phyloP scores from a whole-genome alignment of 2,113 vertebrate genomes.

The Sprattus sprattus region DNA sequence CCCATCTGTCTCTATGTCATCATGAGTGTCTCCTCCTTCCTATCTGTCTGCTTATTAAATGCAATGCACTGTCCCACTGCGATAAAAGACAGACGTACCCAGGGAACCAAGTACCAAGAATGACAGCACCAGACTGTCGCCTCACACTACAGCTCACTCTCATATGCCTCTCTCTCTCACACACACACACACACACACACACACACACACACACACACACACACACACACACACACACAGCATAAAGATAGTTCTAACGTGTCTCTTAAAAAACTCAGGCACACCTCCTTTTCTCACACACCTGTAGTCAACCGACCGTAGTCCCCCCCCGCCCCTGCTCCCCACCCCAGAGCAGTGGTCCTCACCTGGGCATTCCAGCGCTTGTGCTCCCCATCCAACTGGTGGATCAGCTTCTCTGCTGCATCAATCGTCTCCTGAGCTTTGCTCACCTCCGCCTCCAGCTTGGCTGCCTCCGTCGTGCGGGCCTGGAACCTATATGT shows the following conservation, averaged over 20 bases:
- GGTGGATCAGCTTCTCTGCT: slow-evolving; percentile 86
- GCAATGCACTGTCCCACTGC: too few species aligned
- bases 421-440: slow-evolving; percentile 90
- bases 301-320: slow-evolving; percentile 21
- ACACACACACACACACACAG: slow-evolving; percentile 38
- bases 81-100: too few species aligned
- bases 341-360: slow-evolving; percentile 22
- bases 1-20: too few species aligned
- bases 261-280: neutral
- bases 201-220: slow-evolving; percentile 23
- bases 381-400: slow-evolving; percentile 89
- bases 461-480: slow-evolving; percentile 91
- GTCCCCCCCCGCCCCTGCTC: slow-evolving; percentile 36
- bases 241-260: too few species aligned
- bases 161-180: slow-evolving; percentile 17
- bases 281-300: slow-evolving; percentile 30
- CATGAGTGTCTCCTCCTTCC: too few species aligned
- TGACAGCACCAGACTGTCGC: too few species aligned
- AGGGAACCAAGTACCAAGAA: neutral
- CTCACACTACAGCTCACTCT: slow-evolving; percentile 2
- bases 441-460: slow-evolving; percentile 90
- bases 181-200: slow-evolving; percentile 39
- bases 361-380: slow-evolving; percentile 93
- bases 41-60: too few species aligned
- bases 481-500: slow-evolving; percentile 85